A percentile compares a stretch with the other conserved stretches of the same genome.
Evolutionary conservation across 2,888 invertebrate species (phyloP).

Genomic region (Laspeyria flexula): DNA sequence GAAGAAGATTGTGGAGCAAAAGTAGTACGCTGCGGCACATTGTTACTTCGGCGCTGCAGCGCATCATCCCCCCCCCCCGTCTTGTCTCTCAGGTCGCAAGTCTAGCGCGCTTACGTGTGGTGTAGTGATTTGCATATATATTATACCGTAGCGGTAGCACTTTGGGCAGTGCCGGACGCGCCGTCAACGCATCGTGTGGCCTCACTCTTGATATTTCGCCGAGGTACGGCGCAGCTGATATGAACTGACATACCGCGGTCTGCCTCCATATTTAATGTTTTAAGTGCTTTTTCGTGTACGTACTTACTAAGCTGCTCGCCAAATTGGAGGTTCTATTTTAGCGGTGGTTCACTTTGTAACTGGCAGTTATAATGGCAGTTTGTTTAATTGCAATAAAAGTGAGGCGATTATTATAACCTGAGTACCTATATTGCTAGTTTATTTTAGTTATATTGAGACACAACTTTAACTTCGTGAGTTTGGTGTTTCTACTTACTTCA

Average conservation of each 20-base stretch:
- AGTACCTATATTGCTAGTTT: not conserved
- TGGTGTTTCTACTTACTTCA: no score
- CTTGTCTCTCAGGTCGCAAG: no score
- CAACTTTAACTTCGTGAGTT: no score
- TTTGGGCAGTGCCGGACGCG: no score
- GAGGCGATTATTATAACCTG: not conserved
- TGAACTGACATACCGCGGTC: slow-evolving; percentile 53
- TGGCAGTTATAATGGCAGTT: slow-evolving; percentile 25
- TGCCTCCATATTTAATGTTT: slow-evolving; percentile 76
- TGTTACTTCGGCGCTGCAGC: no score
- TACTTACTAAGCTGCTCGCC: slow-evolving; percentile 43
- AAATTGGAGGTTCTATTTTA: slow-evolving; percentile 43
- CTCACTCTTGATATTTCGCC: slow-evolving; percentile 59
- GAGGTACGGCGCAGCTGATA: slow-evolving; percentile 48
- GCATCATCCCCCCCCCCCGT: no score
- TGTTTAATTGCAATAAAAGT: slow-evolving; percentile 27
- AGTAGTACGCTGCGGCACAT: no score
- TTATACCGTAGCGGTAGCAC: no score
- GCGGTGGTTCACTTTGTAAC: slow-evolving; percentile 37
- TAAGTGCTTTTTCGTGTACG: slow-evolving; percentile 75
- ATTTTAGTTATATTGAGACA: not conserved
- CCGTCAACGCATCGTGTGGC: no score
- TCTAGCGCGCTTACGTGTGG: no score
- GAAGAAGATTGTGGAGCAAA: no score
- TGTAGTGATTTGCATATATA: no score